Base-by-base conservation (phyloP, 1,140 invertebrate species). In the Sycophila sp. region DNA sequence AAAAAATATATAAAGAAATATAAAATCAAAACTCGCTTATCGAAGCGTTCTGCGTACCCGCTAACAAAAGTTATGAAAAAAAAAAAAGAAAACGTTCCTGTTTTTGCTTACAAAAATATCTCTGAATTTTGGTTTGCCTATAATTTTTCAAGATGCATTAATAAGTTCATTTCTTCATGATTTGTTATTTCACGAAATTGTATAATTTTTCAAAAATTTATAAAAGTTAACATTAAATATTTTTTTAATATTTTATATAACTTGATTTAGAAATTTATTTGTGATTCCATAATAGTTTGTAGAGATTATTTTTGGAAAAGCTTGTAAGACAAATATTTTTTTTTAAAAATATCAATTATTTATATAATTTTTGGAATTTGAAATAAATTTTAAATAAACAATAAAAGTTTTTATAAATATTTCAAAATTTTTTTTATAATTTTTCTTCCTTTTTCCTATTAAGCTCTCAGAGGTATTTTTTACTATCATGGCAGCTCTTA, bases 21-120 rank as follows among this genome's bases (percentile, higher is more conserved):
- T 56, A 49, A 62, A 69, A 66, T 73, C 38, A 64, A 71, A 66
- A 62, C 38, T 62, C 40, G 65, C 68, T 71, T 42, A 47, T 71
- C 22, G 6, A 67, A 56, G 58, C 38, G 51, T 64, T 66, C 32
- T 60, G n/a, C 19, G 17, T 42, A 59, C 10, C 51, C 30, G 51
- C 40, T 58, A 49, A 58, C 7, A 49, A n/a, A n/a, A n/a, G n/a
- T n/a, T n/a, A n/a, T n/a, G n/a, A n/a, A n/a, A n/a, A n/a, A n/a
- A n/a, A n/a, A n/a, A 60, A 19, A 24, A 47, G 34, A 62, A 47
- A 63, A 64, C 51, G 51, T 65, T 65, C 53, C 53, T 65, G 62
- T 65, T 60, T 49, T 64, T 15, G 1, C 34, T 47, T 40, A 53
- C 15, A 70, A 70, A 70, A 70, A 70, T 64, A 63, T 64, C 59